Base-by-base conservation (phyloP, 2,888 invertebrate genomes). In the Zaprionus bogoriensis region DNA sequence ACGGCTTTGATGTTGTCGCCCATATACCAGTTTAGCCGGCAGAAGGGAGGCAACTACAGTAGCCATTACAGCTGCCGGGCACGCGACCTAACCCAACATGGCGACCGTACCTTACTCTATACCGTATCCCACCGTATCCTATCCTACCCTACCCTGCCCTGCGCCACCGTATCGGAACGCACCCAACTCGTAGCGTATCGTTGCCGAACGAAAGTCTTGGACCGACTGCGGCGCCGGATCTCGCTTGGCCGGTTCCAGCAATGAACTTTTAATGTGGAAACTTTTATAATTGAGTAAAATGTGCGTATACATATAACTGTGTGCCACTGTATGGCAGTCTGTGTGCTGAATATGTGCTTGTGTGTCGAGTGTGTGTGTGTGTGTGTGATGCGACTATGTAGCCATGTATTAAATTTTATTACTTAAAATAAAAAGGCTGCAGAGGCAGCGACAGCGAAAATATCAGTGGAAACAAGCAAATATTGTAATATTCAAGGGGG, bases 231-330 rank as follows among this genome's bases (percentile, higher is more conserved):
- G 38, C 53, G 58, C 46, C 71, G 71, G 42, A 53, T 50, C 57
- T 72, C 63, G 71, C 63, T 63, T 66, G 59, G 74, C 48, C 73
- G 65, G 75, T 58, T 65, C 64, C 75, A 69, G 80, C 73, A 85
- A 78, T 83, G 80, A 83, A 83, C 83, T 85, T 88, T 88, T 87
- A 88, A 88, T 89, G 85, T 87, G 74, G 68, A 87, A 89, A 88
- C 85, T 89, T 88, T 88, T 88, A 81, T 82, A 88, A 88, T 87
- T 89, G 87, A 87, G 82, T 87, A 80, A 83, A 89, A 88, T 79
- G 67, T 74, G 73, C 74, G 73, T 74, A 50, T 71, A 50, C 46
- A 58, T 58, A 57, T 46, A 50, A 17, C 55, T 19, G 59, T 57
- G 52, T 53, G 55, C n/a, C n/a, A n/a, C n/a, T n/a, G n/a, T n/a